phyloP scores from a whole-genome alignment of 2,797 vertebrate genomes.

The Potorous gilbertii region DNA sequence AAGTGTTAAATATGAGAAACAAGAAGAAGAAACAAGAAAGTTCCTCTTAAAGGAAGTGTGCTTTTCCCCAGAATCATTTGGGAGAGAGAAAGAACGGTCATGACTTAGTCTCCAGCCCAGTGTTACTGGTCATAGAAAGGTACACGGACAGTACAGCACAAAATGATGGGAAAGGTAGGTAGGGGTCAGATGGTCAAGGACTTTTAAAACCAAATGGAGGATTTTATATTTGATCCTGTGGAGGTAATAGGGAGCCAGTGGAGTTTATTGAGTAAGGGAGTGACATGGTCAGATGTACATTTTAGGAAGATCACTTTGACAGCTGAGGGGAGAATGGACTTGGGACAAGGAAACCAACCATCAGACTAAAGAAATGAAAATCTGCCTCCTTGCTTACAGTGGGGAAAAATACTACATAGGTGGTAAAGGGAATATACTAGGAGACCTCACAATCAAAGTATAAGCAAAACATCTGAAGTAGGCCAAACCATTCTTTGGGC shows the following conservation, averaged over 20 bases:
- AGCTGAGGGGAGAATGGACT: not conserved
- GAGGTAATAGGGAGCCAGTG: not conserved
- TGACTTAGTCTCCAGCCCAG: not conserved
- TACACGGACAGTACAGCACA: not conserved
- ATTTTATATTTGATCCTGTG: not conserved
- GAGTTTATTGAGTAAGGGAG: not conserved
- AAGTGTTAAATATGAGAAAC: not conserved
- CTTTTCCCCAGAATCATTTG: not conserved
- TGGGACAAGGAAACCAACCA: not conserved
- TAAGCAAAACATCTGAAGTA: not conserved
- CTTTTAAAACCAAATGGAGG: not conserved
- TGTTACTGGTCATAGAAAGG: not conserved
- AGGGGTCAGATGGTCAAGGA: not conserved
- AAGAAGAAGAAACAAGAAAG: not conserved
- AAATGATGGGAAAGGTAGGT: not conserved
- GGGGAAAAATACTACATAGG: not conserved
- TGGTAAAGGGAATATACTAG: not conserved
- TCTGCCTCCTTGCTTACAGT: not conserved
- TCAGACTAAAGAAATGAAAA: not conserved
- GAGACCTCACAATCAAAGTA: not conserved
- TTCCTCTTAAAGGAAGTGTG: not conserved
- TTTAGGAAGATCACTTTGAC: not conserved
- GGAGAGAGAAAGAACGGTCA: not conserved
- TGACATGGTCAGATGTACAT: not conserved
- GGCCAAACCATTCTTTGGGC: not conserved